phyloP scores from a whole-genome alignment of 2,888 invertebrate genomes.

The Scaptomyza flava region DNA sequence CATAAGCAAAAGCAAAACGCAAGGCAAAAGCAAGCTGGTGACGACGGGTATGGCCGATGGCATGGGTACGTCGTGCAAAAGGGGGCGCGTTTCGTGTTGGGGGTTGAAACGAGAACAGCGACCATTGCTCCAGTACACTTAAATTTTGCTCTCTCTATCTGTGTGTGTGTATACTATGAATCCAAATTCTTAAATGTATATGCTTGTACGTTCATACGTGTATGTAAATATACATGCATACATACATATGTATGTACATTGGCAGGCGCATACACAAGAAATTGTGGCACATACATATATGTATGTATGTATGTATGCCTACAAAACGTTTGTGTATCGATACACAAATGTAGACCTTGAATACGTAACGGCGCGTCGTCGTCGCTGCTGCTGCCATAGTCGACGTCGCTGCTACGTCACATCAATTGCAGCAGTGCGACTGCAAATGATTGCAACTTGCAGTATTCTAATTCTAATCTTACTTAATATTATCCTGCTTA shows the following conservation, averaged over 20 bases:
- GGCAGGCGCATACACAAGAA: slow-evolving; percentile 47
- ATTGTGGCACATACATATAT: slow-evolving; percentile 34
- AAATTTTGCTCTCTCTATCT: slow-evolving; percentile 11
- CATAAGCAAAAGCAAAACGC: slow-evolving; percentile 65
- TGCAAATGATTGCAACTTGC: slow-evolving; percentile 37
- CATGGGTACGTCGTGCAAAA: slow-evolving; percentile 55
- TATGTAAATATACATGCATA: slow-evolving; percentile 16
- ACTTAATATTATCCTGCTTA: slow-evolving; percentile 13
- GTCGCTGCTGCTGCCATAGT: slow-evolving; percentile 17
- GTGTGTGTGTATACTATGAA: slow-evolving; percentile 53
- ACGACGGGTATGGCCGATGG: slow-evolving; percentile 31
- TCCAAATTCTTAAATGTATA: slow-evolving; percentile 4
- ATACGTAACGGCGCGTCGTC: slow-evolving; percentile 61
- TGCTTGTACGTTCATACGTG: slow-evolving; percentile 12
- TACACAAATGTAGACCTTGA: slow-evolving; percentile 76
- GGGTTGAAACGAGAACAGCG: slow-evolving; percentile 61
- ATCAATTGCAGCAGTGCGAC: slow-evolving; percentile 29
- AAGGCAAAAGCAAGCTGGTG: slow-evolving; percentile 62
- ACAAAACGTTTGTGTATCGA: slow-evolving; percentile 55
- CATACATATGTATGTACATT: slow-evolving; percentile 21
- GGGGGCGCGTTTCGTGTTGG: slow-evolving; percentile 66
- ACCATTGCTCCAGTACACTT: slow-evolving; percentile 58
- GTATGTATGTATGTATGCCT: slow-evolving; percentile 13
- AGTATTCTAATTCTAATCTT: neutral
- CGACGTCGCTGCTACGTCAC: slow-evolving; percentile 52